phyloP scores from a whole-genome alignment of 92 coral and sea anemone species.

The Palythoa grandiflora region DNA sequence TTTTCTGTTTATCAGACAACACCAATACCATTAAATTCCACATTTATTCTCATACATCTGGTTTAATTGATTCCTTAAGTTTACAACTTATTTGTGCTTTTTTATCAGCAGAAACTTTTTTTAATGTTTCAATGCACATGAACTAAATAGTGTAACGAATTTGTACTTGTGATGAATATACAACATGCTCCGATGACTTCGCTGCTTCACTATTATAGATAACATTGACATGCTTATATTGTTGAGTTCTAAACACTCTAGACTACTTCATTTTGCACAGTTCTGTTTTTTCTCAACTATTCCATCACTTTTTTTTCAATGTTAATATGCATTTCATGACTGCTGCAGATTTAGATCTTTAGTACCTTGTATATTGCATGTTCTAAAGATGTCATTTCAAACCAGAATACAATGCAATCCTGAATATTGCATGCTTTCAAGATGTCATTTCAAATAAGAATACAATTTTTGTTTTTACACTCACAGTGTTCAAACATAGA shows the following conservation, averaged over 20 bases:
- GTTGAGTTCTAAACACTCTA: background rate
- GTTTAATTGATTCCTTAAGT: background rate
- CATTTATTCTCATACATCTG: background rate
- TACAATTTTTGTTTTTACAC: background rate
- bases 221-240: slow-evolving; percentile 23
- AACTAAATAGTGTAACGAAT: slow-evolving; percentile 6
- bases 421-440: background rate
- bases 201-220: background rate
- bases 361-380: background rate
- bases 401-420: background rate
- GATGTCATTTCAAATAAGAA: background rate
- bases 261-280: background rate
- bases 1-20: background rate
- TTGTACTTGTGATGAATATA: slow-evolving; percentile 18
- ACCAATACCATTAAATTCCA: background rate
- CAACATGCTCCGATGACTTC: slow-evolving; percentile 22
- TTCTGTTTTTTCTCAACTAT: too few species aligned
- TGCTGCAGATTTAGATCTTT: background rate
- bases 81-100: background rate
- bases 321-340: background rate
- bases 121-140: background rate
- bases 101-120: background rate
- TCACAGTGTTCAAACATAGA: too few species aligned
- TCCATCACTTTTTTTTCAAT: background rate
- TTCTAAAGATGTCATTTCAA: slow-evolving; percentile 14